Conservation (phyloP, 1,140 invertebrate species). For the Adoxophyes honmai region DNA sequence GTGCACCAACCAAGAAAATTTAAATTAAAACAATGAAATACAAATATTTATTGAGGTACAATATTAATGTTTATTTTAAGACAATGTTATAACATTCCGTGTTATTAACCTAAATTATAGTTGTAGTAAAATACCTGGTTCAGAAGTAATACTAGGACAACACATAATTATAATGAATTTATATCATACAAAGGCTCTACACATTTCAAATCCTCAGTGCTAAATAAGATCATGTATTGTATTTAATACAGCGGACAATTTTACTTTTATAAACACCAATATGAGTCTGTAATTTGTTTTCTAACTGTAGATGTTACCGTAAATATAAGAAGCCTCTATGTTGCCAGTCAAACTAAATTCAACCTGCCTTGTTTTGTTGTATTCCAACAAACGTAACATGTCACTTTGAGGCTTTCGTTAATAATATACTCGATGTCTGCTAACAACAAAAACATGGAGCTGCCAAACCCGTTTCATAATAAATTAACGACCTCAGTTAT, state of each 20-base stretch:
- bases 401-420: too few species aligned
- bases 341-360: too few species aligned
- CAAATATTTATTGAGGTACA: constrained; percentile 10
- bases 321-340: too few species aligned
- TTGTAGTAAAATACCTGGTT: constrained; percentile 19
- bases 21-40: background rate
- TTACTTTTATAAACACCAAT: constrained; percentile 22
- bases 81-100: constrained; percentile 48
- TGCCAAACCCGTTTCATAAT: too few species aligned
- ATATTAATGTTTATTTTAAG: constrained; percentile 52
- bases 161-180: constrained; percentile 10
- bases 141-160: constrained; percentile 20
- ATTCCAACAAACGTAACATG: too few species aligned
- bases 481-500: too few species aligned
- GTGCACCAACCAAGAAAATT: too few species aligned
- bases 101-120: constrained; percentile 26
- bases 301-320: background rate
- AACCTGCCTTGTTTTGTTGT: too few species aligned
- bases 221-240: constrained; percentile 18
- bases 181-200: constrained; percentile 22
- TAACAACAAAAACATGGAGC: too few species aligned
- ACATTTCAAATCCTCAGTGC: constrained; percentile 57
- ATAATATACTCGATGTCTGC: too few species aligned
- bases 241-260: constrained; percentile 13
- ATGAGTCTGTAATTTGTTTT: constrained; percentile 1